These are phyloP conservation scores for Kryptolebias ocellatus DNA, from an alignment of 2,797 vertebrate genomes.

Conservation along the genomic window DNA sequence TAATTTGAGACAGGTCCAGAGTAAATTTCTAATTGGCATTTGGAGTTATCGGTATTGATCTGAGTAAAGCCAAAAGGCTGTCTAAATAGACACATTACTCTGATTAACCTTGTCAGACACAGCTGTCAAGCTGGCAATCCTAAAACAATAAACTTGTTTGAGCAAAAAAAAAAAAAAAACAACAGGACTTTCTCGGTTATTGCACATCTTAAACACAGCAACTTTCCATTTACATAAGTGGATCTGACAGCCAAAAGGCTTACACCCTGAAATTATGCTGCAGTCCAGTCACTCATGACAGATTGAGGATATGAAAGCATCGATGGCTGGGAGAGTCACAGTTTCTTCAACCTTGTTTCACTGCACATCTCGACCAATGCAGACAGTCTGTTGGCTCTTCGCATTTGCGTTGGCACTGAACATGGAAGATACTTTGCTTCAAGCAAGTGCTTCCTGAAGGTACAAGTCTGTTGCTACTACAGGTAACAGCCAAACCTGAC, in stretches of 20 bases:
- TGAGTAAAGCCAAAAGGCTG: slow-evolving; percentile 20
- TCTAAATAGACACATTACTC: slow-evolving; percentile 34
- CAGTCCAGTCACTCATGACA: slow-evolving; percentile 43
- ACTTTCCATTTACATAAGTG: slow-evolving; percentile 34
- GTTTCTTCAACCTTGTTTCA: slow-evolving; percentile 54
- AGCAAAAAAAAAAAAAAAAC: slow-evolving; percentile 13
- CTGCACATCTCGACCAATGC: slow-evolving; percentile 46
- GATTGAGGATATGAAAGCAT: slow-evolving; percentile 44
- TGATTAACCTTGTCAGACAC: slow-evolving; percentile 34
- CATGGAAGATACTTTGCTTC: slow-evolving; percentile 55
- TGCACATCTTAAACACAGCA: slow-evolving; percentile 19
- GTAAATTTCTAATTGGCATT: slow-evolving; percentile 51
- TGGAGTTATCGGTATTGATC: slow-evolving; percentile 50
- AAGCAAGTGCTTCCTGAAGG: slow-evolving; percentile 73
- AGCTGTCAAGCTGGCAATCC: slow-evolving; percentile 7
- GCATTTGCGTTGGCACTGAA: slow-evolving; percentile 53
- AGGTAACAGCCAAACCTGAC: slow-evolving; percentile 65
- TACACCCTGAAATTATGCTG: slow-evolving; percentile 50
- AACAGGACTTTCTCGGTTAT: background rate
- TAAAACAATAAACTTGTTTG: slow-evolving; percentile 21
- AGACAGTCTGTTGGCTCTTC: slow-evolving; percentile 47
- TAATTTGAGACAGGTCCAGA: slow-evolving; percentile 44
- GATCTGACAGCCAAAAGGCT: slow-evolving; percentile 42
- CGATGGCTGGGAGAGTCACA: slow-evolving; percentile 32
- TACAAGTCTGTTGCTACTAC: slow-evolving; percentile 26